Evolutionary conservation across 2,113 vertebrate genomes (phyloP).

Genomic region (Heteronetta atricapilla): DNA sequence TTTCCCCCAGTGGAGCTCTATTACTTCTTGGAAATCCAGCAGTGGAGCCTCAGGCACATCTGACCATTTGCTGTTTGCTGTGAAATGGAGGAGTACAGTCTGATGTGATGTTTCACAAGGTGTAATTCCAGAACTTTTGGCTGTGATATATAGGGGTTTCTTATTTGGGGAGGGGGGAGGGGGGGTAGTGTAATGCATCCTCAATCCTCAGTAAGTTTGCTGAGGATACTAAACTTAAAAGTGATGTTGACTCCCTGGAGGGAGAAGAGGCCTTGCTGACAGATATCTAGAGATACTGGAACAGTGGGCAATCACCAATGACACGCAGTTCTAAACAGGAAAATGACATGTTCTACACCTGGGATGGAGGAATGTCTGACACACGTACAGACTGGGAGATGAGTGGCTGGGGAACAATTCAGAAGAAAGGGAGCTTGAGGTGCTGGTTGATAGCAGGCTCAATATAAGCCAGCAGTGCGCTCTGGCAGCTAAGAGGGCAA

Average conservation of each 20-base stretch:
- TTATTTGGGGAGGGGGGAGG: no score
- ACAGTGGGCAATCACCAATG: background rate
- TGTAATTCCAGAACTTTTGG: background rate
- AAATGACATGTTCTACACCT: background rate
- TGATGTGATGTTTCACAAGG: background rate
- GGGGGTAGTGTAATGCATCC: background rate
- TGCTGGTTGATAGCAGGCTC: background rate
- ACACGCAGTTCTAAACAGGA: background rate
- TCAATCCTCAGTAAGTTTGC: background rate
- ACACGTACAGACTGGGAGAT: background rate
- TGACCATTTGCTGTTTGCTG: background rate
- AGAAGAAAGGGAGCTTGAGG: background rate
- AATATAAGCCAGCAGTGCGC: background rate
- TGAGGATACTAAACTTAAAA: background rate
- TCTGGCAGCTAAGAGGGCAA: background rate
- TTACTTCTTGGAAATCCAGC: background rate
- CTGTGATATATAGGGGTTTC: no score
- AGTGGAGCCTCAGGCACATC: background rate
- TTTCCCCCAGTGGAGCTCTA: rapidly evolving
- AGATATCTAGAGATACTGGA: background rate
- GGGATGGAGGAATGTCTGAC: background rate
- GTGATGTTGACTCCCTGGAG: background rate
- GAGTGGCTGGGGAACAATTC: background rate
- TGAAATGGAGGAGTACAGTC: background rate
- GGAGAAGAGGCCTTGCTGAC: background rate